Evolutionary conservation across 2,113 vertebrate genomes (phyloP).

Genomic region (Abramis brama): DNA sequence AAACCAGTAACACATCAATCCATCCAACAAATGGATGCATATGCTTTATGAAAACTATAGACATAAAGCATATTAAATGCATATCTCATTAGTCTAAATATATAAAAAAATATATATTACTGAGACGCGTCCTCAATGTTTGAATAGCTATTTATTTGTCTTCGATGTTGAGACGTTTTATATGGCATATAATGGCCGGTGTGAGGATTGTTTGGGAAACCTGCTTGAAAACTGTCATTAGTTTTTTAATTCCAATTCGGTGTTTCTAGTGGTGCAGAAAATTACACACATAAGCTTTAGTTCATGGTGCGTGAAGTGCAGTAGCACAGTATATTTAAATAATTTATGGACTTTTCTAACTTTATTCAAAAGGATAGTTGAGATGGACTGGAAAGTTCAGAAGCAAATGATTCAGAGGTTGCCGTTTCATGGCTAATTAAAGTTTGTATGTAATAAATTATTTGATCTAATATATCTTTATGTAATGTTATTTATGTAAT

Average conservation of each 20-base stretch:
- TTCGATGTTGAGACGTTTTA: neutral
- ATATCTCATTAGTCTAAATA: neutral
- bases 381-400: neutral
- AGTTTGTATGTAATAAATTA: neutral
- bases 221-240: conserved; percentile 1
- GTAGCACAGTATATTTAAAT: neutral
- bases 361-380: conserved; percentile 1
- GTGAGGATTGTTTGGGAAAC: neutral
- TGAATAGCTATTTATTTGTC: neutral
- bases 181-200: neutral
- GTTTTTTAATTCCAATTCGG: neutral
- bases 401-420: neutral
- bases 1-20: neutral
- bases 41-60: neutral
- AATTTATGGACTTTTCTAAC: conserved; percentile 10
- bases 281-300: neutral
- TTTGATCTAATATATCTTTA: no score
- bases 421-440: neutral
- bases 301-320: neutral
- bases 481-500: neutral
- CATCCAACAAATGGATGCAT: neutral
- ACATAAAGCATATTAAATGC: neutral
- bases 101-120: neutral
- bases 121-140: neutral
- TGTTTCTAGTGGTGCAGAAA: neutral